A percentile compares a stretch with the other conserved stretches of the same genome.
These are phyloP conservation scores for Oreochromis niloticus DNA, from an alignment of 2,113 vertebrate species.

Conservation along the genomic window DNA sequence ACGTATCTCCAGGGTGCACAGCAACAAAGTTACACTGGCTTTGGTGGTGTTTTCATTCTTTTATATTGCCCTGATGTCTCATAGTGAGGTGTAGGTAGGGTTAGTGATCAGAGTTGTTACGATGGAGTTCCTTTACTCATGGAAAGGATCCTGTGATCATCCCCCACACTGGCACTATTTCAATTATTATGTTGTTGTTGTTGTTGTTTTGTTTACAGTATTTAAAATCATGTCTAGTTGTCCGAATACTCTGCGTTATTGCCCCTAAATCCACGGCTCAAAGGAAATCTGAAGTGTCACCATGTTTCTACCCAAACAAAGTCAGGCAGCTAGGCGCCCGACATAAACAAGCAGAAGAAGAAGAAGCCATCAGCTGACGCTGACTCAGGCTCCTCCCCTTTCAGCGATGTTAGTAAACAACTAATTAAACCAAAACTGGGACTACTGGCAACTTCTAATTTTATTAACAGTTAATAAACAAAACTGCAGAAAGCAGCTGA, in stretches of 20 bases:
- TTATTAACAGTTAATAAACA: neutral
- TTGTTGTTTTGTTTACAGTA: neutral
- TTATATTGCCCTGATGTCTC: neutral
- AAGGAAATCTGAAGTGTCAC: neutral
- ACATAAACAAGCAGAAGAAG: neutral
- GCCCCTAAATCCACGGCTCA: neutral
- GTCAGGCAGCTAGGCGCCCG: neutral
- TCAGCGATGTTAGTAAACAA: neutral
- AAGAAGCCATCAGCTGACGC: neutral
- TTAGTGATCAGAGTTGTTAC: neutral
- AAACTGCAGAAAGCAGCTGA: neutral
- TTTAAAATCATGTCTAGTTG: neutral
- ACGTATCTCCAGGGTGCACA: neutral
- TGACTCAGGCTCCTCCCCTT: neutral
- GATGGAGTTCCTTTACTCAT: neutral
- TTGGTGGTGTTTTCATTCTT: neutral
- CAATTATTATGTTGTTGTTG: neutral
- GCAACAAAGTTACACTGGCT: neutral
- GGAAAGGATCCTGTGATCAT: neutral
- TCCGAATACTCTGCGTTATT: neutral
- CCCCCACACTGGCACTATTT: neutral
- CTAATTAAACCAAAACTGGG: neutral
- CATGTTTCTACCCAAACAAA: neutral
- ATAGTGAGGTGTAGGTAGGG: rapidly evolving
- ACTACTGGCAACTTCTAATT: neutral